Base-by-base conservation (phyloP, 1,140 invertebrate species). In the Saccostrea cuccullata region DNA sequence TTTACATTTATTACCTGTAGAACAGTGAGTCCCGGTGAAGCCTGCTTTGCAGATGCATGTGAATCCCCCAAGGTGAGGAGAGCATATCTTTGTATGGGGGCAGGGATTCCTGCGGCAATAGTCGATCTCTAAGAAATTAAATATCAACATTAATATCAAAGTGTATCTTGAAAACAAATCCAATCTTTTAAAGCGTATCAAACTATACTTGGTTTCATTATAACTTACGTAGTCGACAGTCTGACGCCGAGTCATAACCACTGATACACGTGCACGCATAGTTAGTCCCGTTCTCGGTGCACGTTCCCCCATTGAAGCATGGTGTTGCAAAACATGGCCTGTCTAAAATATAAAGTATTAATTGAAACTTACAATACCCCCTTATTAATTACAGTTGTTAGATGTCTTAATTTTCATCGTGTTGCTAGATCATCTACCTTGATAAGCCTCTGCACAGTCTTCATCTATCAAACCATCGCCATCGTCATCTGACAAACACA, bases 11-110 rank as follows among this genome's bases (percentile, higher is more conserved):
- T 0, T 77, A 77, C 70, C 70, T 12, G 70, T 9, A 15, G 98
- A 97, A 94, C 98, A 99, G 26, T 96, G 95, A 2, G 82, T 73
- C 1, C 87, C 89, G 0, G 36, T 87, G 64, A 60, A 91, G 26
- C 90, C 90, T 4, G 55, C 40, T 20, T 17, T 20, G 64, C 90
- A 91, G 36, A 82, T 56, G 70, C 90, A 91, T 2, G 23, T 87
- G 77, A 87, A 91, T 4, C 77, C 64, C 6, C 86, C 86, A 3
- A 56, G n/a, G 40, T 55, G 40, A 56, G 86, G 77, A 5, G 82
- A n/a, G 73, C 89, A 90, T 3, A 84, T 87, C 11, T 36, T 82
- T 26, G 86, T 88, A 55, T 90, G 82, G 12, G 30, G 56, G 30
- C 89, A 90, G 55, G 64, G 40, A 40, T 23, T 88, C 1, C 13